Base-by-base conservation (phyloP, 1,140 invertebrate genomes). In the Vanessa tameamea region DNA sequence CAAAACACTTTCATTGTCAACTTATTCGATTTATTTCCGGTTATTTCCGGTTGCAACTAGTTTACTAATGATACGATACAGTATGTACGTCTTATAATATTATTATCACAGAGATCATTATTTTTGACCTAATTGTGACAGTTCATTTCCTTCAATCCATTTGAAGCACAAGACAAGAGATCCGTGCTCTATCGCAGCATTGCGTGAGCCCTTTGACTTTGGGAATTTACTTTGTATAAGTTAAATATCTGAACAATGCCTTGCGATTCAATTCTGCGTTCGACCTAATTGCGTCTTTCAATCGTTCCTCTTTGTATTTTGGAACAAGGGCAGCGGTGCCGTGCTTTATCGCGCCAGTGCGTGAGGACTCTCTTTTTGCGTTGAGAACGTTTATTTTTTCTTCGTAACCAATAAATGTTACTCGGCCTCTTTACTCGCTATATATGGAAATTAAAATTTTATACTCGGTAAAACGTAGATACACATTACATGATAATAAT, bases 301-400 rank as follows among this genome's bases (percentile, higher is more conserved):
- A 53, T 76, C 50, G 51, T 55, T 55, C 64, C 64, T 65, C 47
- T 65, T 47, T 65, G 47, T 50, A 23, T 66, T 73, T 73, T n/a
- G 68, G 51, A 57, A 65, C 20, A 69, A 65, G 67, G 61, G 43
- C 67, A 51, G 23, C 12, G 48, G 23, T 11, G 61, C 47, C 76
- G 76, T 78, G 76, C 69, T 75, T 69, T 75, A 78, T 72, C 76
- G 73, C 65, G 51, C 47, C 65, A 64, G 69, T 75, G 69, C 76
- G 76, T 75, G 50, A 78, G 72, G 47, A 64, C 65, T n/a, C 64
- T 75, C 51, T 55, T 64, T 37, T 64, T 47, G 47, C 68, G 61
- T 47, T 57, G 51, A 68, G 57, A 50, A 26, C 23, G 1, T 26
- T 75, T 68, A 47, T 66, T 73, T 31, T 66, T 26, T 23, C 57